phyloP scores from a whole-genome alignment of 2,888 invertebrate species.

The Athalia circularis region DNA sequence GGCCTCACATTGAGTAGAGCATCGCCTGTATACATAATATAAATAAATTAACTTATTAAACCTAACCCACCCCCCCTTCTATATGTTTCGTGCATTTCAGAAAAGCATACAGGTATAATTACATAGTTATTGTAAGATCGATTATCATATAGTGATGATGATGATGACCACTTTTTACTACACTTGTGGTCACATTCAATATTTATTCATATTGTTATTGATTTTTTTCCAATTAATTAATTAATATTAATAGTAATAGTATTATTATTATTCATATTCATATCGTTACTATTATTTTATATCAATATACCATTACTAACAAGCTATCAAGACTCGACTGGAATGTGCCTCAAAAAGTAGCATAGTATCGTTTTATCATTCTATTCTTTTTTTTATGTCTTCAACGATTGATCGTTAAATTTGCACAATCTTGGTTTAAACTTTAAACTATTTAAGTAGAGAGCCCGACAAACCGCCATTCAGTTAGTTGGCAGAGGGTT shows the following conservation, averaged over 20 bases:
- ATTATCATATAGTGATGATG: constrained; percentile 60
- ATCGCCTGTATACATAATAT: constrained; percentile 64
- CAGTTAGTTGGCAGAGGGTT: constrained; percentile 53
- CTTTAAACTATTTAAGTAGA: constrained; percentile 31
- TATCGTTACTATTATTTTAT: constrained; percentile 53
- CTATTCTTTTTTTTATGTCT: constrained; percentile 35
- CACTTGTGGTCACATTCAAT: constrained; percentile 66
- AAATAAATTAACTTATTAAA: constrained; percentile 74
- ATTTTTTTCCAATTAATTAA: constrained; percentile 41
- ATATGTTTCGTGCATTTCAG: constrained; percentile 92
- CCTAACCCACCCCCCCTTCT: constrained; percentile 80
- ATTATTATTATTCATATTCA: constrained; percentile 45
- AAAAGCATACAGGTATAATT: constrained; percentile 84
- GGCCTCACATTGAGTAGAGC: constrained; percentile 65
- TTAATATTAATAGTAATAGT: constrained; percentile 36
- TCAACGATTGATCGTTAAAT: constrained; percentile 38
- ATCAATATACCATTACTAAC: constrained; percentile 67
- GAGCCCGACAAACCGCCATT: constrained; percentile 45
- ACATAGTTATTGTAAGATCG: constrained; percentile 67
- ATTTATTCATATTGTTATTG: constrained; percentile 60
- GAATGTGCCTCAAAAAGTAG: constrained; percentile 65
- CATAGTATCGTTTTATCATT: constrained; percentile 19
- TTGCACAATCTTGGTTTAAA: constrained; percentile 32
- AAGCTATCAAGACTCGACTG: constrained; percentile 69
- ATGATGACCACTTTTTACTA: constrained; percentile 67